A percentile compares a stretch with the other conserved stretches of the same genome.
These are phyloP conservation scores for Drosophila parabipectinata DNA, from an alignment of 1,140 invertebrate genomes.

Conservation along the genomic window DNA sequence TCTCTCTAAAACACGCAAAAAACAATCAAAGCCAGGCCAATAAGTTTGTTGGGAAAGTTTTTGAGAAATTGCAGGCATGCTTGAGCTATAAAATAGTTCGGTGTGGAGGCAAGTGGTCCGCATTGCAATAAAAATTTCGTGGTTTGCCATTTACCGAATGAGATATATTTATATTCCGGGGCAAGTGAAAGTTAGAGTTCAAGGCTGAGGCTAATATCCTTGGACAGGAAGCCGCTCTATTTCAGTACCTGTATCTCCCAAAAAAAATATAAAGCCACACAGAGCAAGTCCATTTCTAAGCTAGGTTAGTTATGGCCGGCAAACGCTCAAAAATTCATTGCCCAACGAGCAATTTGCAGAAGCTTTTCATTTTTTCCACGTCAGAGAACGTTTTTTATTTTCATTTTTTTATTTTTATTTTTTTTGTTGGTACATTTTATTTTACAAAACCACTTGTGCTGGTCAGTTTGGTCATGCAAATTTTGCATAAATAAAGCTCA, in stretches of 20 bases:
- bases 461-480: constrained; percentile 43
- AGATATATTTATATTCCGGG: not conserved
- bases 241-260: constrained; percentile 9
- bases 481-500: constrained; percentile 59
- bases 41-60: not conserved
- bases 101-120: not conserved
- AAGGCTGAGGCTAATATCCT: constrained; percentile 25
- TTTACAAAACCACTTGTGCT: constrained; percentile 42
- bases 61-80: not conserved
- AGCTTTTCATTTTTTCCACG: constrained; percentile 37
- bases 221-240: constrained; percentile 16
- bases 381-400: constrained; percentile 3
- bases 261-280: not conserved
- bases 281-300: not conserved
- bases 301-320: not conserved
- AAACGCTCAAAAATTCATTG: constrained; percentile 33
- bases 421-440: constrained; percentile 15
- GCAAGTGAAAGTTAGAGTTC: constrained; percentile 38
- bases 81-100: constrained; percentile 13
- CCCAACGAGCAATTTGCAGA: constrained; percentile 51
- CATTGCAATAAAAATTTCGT: constrained; percentile 39
- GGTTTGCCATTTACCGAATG: constrained; percentile 23
- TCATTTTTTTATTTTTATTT: not conserved
- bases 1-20: not conserved
- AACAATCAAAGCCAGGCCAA: not conserved